Base-by-base conservation (phyloP, 2,113 vertebrate species). In the Recurvirostra avosetta region DNA sequence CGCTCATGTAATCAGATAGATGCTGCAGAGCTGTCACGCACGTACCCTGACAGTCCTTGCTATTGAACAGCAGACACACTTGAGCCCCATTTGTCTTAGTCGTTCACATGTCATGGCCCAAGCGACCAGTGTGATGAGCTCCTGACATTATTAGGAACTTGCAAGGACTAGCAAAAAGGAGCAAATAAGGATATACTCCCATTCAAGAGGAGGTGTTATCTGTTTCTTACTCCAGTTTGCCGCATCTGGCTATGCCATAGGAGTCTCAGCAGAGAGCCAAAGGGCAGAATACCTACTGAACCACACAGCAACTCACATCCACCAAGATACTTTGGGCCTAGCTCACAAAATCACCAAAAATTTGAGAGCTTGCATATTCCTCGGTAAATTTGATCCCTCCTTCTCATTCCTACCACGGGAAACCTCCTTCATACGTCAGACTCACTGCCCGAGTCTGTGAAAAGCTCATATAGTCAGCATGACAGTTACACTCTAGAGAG, bases 381-480 rank as follows among this genome's bases (percentile, higher is more conserved):
- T 50, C 72, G 67, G 38, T 74, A 67, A 74, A 67, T 36, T 9
- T 62, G 56, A 67, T 43, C 9, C n/a, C 23, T 82, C 30, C 55
- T 90, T 56, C 53, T 66, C 61, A 73, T 85, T 70, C 40, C 52
- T 72, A 23, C 36, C 30, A 66, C 1, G 2, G 65, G 47, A 90
- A 88, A 63, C 27, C 61, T 62, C 34, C 61, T 62, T 65, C 4
- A 0, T 6, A 13, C 9, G 8, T 32, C 71, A 85, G 74, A 45
- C 59, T 58, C 0, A 0, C 36, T 79, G 72, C 30, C 55, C 1
- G 2, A 71, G 50, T 43, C 29, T 77, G 58, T 62, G 63, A 74
- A 72, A 82, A 91, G 12, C 12, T 78, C 36, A 34, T 13, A 15
- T 1, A 74, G 52, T 26, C 66, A 53, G 29, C 36, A 38, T 21